Percentiles rank a stretch among this genome's conserved stretches.
These are phyloP conservation scores for Ranitomeya variabilis DNA, from an alignment of 2,113 vertebrate genomes.

Conservation along the genomic window DNA sequence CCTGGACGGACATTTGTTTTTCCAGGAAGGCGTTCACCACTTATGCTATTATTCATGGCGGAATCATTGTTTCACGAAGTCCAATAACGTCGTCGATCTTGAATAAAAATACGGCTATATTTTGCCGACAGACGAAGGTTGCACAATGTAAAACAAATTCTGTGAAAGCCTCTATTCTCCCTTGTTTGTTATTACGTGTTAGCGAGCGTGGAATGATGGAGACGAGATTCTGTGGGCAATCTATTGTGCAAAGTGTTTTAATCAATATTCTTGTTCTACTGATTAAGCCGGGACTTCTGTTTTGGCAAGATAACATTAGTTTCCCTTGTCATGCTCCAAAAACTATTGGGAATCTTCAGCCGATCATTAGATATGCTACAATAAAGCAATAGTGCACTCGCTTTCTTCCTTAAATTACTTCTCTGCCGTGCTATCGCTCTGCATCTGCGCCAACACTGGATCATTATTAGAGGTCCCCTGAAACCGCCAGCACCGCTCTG, in stretches of 20 bases:
- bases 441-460: conserved; percentile 67
- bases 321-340: conserved; percentile 83
- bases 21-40: neutral
- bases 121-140: conserved; percentile 67
- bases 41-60: neutral
- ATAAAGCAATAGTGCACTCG: conserved; percentile 76
- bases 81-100: neutral
- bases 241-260: conserved; percentile 79
- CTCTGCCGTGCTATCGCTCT: conserved; percentile 78
- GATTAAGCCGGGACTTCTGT: conserved; percentile 85
- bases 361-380: conserved; percentile 91
- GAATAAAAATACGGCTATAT: conserved; percentile 58
- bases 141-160: conserved; percentile 70
- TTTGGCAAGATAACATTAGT: conserved; percentile 89
- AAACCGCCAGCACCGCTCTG: conserved; percentile 72
- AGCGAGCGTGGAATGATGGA: conserved; percentile 70
- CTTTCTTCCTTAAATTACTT: conserved; percentile 82
- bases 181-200: conserved; percentile 72
- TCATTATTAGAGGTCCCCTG: conserved; percentile 75
- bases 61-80: neutral
- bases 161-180: conserved; percentile 69
- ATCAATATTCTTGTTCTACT: conserved; percentile 91
- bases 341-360: conserved; percentile 79
- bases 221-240: conserved; percentile 75
- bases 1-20: neutral